Percentiles rank a stretch among this genome's conserved stretches.
These are phyloP conservation scores for Rhineura floridana DNA, from an alignment of 2,113 vertebrate species.

Conservation along the genomic window DNA sequence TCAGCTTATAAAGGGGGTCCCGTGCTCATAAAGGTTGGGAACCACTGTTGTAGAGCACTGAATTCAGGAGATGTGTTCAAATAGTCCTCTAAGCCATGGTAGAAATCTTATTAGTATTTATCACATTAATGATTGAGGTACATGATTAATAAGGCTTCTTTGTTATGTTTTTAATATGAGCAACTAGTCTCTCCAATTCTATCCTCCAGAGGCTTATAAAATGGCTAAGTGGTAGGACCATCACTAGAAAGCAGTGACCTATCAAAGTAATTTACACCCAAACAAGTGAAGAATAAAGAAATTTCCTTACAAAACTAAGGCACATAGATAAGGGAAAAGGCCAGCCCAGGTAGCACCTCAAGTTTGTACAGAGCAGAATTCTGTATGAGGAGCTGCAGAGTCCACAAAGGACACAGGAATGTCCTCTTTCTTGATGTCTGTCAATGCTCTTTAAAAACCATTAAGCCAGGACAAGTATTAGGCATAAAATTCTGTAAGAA, in stretches of 20 bases:
- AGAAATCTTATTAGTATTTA: neutral
- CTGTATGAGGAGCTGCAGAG: neutral
- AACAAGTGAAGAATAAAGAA: neutral
- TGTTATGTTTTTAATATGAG: neutral
- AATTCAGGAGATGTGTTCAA: neutral
- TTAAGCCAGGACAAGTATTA: neutral
- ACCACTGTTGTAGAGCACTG: neutral
- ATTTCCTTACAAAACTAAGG: neutral
- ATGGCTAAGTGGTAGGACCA: neutral
- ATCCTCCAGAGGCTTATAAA: neutral
- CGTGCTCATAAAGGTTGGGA: too few species aligned
- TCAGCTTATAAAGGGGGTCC: too few species aligned
- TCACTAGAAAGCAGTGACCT: neutral
- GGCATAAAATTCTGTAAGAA: neutral
- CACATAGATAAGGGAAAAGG: neutral
- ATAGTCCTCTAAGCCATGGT: neutral
- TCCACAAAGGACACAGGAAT: neutral
- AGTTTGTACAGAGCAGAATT: neutral
- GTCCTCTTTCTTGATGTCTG: neutral
- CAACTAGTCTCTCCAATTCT: neutral
- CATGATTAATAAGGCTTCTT: neutral
- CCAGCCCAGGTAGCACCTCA: neutral
- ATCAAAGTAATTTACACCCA: neutral
- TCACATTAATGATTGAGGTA: neutral
- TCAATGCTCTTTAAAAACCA: neutral